Percentiles rank a stretch among this genome's conserved stretches.
These are phyloP conservation scores for Heliconius charithonia DNA, from an alignment of 2,888 invertebrate genomes.

Conservation along the genomic window DNA sequence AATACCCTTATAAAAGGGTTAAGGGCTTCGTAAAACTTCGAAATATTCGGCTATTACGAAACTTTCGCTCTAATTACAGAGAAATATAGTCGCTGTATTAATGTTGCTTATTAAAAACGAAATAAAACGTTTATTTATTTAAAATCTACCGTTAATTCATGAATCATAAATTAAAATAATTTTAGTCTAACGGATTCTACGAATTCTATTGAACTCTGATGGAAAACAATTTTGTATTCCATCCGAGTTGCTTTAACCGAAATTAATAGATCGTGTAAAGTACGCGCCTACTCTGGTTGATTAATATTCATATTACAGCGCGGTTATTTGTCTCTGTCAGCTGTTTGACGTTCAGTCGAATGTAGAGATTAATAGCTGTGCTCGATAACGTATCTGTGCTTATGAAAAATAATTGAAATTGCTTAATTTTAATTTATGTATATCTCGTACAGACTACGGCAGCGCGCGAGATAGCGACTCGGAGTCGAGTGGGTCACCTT, in stretches of 20 bases:
- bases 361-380: constrained; percentile 2
- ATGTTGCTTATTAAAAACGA: neutral
- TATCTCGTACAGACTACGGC: constrained; percentile 54
- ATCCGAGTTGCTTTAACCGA: constrained; percentile 2
- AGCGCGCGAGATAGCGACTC: constrained; percentile 67
- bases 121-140: neutral
- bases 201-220: neutral
- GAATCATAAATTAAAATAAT: neutral
- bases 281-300: constrained; percentile 10
- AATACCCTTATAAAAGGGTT: constrained; percentile 31
- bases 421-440: neutral
- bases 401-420: neutral
- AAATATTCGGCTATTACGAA: constrained; percentile 4
- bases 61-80: constrained; percentile 27
- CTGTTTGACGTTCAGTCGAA: constrained; percentile 13
- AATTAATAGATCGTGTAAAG: constrained; percentile 15
- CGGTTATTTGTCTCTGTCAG: constrained; percentile 23
- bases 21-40: constrained; percentile 19
- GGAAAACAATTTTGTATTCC: neutral
- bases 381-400: neutral
- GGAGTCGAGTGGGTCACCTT: constrained; percentile 75
- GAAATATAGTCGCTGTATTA: neutral
- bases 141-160: neutral
- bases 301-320: constrained; percentile 23
- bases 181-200: neutral